A percentile compares a stretch with the other conserved stretches of the same genome.
phyloP scores from a whole-genome alignment of 1,140 invertebrate species.

The Maconellicoccus hirsutus region DNA sequence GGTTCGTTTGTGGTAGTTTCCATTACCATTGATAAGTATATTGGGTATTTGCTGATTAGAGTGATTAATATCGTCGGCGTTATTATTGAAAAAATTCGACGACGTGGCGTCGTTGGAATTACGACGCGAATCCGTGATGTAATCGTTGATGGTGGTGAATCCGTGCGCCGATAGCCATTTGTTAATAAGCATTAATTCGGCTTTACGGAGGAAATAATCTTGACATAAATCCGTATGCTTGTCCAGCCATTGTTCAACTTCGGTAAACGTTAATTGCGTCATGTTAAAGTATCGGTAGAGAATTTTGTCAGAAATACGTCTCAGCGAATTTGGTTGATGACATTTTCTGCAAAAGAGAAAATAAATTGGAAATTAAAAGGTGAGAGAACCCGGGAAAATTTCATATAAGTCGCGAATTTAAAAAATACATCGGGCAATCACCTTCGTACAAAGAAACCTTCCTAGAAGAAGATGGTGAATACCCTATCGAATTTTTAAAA shows the following conservation, averaged over 20 bases:
- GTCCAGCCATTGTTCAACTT: slow-evolving; percentile 42
- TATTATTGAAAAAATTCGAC: background rate
- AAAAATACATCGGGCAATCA: too few species aligned
- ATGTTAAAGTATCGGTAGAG: slow-evolving; percentile 37
- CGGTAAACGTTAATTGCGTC: slow-evolving; percentile 31
- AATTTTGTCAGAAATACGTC: too few species aligned
- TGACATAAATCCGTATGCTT: slow-evolving; percentile 36
- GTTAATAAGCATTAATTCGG: slow-evolving; percentile 39
- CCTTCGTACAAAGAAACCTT: too few species aligned
- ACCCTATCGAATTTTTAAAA: too few species aligned
- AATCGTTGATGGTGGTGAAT: slow-evolving; percentile 37
- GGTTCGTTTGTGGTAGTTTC: slow-evolving; percentile 30
- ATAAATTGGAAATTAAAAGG: too few species aligned
- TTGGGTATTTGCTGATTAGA: background rate
- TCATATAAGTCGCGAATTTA: too few species aligned
- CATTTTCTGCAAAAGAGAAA: too few species aligned
- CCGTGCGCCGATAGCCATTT: slow-evolving; percentile 41
- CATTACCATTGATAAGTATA: slow-evolving; percentile 23
- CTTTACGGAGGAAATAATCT: slow-evolving; percentile 40
- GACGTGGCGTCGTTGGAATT: slow-evolving; percentile 25
- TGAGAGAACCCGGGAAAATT: too few species aligned
- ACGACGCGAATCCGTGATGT: slow-evolving; percentile 28
- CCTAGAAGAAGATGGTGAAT: too few species aligned
- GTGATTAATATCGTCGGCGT: slow-evolving; percentile 19
- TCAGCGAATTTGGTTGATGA: too few species aligned